A percentile compares a stretch with the other conserved stretches of the same genome.
These are phyloP conservation scores for Illadopsis cleaveri DNA, from an alignment of 2,113 vertebrate species.

Conservation along the genomic window DNA sequence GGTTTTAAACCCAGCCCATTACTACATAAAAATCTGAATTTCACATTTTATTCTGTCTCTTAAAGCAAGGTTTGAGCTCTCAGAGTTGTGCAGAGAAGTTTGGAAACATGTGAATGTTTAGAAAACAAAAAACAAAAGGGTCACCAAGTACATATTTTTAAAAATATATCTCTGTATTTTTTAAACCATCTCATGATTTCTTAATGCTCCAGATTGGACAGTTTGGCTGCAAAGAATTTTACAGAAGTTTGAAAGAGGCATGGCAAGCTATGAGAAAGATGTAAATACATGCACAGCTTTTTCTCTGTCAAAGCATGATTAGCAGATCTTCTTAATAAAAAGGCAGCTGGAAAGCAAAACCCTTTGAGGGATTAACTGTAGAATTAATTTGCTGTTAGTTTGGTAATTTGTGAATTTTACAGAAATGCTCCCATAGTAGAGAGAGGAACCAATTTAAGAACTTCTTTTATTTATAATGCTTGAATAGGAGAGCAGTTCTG, in stretches of 20 bases:
- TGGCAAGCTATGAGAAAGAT: not conserved
- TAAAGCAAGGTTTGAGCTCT: not conserved
- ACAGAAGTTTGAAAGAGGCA: not conserved
- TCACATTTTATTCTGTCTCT: not conserved
- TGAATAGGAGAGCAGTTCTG: not conserved
- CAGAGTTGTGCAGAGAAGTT: not conserved
- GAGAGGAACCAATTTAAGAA: not conserved
- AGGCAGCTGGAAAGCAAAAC: not conserved
- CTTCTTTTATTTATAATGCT: not conserved
- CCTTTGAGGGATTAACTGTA: not conserved
- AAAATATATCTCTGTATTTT: not conserved
- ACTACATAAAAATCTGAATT: not conserved
- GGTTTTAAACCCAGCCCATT: not conserved
- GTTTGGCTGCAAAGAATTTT: not conserved
- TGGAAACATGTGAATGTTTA: not conserved
- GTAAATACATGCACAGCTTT: not conserved
- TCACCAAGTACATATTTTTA: fast-evolving
- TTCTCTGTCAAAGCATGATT: not conserved
- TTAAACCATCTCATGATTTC: not conserved
- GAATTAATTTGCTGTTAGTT: not conserved
- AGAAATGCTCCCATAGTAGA: not conserved
- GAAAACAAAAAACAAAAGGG: not conserved
- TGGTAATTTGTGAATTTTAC: not conserved
- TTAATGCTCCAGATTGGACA: not conserved
- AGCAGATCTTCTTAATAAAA: not conserved